Evolutionary conservation across 2,888 invertebrate genomes (phyloP).

Genomic region (Halictus ligatus): DNA sequence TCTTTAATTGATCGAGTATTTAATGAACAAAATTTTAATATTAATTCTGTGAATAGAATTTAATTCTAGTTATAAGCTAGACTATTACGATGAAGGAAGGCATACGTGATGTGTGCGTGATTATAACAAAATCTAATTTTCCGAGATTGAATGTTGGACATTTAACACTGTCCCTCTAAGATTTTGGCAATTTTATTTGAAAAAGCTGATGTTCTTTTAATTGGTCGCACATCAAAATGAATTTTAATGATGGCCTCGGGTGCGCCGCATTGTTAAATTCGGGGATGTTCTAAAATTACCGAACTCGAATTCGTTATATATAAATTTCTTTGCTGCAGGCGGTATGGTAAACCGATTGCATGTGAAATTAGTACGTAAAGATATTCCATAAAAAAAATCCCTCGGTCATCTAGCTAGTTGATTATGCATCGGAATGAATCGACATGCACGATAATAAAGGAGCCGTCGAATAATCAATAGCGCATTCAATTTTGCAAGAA

Average conservation of each 20-base stretch:
- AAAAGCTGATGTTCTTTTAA: background rate
- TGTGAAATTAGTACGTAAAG: slow-evolving; percentile 3
- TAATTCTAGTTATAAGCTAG: too few relatives aligned
- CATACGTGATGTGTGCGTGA: too few relatives aligned
- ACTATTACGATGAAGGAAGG: too few relatives aligned
- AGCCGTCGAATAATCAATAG: background rate
- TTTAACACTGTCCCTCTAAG: background rate
- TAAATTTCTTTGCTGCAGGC: background rate
- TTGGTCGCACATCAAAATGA: background rate
- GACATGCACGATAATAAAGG: background rate
- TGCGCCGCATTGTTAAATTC: background rate
- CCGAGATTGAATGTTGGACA: too few relatives aligned
- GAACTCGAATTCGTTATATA: background rate
- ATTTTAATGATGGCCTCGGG: background rate
- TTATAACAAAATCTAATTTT: too few relatives aligned
- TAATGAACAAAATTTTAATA: too few relatives aligned
- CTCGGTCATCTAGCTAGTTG: background rate
- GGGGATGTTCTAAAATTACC: slow-evolving; percentile 2
- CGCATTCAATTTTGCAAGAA: background rate
- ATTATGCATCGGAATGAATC: background rate
- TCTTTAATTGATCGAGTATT: too few relatives aligned
- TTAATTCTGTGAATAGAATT: too few relatives aligned
- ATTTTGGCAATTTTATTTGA: background rate
- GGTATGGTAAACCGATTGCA: background rate
- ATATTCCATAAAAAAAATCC: slow-evolving; percentile 1